Evolutionary conservation across 1,140 invertebrate genomes (phyloP).

Genomic region (Sarcophaga peregrina): DNA sequence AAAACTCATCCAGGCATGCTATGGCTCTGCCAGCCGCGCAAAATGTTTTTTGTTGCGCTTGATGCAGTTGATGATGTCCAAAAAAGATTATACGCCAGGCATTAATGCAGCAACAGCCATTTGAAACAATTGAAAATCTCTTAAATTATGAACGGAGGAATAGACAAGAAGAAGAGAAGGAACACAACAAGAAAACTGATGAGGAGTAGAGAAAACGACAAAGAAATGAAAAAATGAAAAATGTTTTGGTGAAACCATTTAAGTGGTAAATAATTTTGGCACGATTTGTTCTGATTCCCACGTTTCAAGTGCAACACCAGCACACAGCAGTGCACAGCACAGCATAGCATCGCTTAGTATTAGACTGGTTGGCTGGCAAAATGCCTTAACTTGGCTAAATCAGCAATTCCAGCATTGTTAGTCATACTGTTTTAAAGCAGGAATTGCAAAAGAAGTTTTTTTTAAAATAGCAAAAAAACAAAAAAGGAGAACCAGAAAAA

Average conservation of each 20-base stretch:
- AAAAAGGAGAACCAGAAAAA: background rate
- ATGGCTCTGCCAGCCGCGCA: background rate
- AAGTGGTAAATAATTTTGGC: slow-evolving; percentile 51
- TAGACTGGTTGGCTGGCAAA: slow-evolving; percentile 21
- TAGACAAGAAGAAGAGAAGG: slow-evolving; percentile 1
- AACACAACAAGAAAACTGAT: slow-evolving; percentile 18
- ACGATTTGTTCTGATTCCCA: slow-evolving; percentile 51
- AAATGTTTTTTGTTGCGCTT: background rate
- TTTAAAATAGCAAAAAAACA: too few relatives aligned
- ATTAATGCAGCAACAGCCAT: background rate
- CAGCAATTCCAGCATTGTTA: slow-evolving; percentile 1
- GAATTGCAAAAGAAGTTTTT: too few relatives aligned
- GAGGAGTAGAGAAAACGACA: background rate
- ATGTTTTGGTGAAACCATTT: slow-evolving; percentile 48
- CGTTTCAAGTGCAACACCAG: slow-evolving; percentile 48
- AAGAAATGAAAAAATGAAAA: slow-evolving; percentile 50
- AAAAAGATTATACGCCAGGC: slow-evolving; percentile 23
- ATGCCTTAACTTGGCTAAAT: slow-evolving; percentile 20
- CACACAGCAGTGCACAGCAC: background rate
- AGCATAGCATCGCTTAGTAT: background rate
- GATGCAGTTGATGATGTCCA: slow-evolving; percentile 26
- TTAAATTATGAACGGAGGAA: slow-evolving; percentile 36
- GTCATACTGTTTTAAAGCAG: background rate
- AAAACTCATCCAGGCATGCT: slow-evolving; percentile 1
- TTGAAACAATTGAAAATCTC: slow-evolving; percentile 41